Evolutionary conservation across 1,140 invertebrate genomes (phyloP).

Genomic region (Brachionus angularis): DNA sequence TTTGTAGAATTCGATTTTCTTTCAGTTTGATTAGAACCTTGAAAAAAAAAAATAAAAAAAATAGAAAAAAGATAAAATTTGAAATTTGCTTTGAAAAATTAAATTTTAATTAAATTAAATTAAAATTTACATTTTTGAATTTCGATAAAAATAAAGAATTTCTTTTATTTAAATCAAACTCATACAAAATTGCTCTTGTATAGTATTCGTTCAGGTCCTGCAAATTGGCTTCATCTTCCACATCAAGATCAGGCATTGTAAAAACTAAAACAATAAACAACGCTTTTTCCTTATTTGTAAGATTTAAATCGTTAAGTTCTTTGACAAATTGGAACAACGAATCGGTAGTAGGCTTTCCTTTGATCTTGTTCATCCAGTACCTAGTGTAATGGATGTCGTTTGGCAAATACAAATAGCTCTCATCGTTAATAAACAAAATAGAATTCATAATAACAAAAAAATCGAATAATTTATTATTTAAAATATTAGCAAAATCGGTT

Average conservation of each 20-base stretch:
- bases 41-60: neutral
- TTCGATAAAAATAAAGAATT: conserved; percentile 3
- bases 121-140: conserved; percentile 29
- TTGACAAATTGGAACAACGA: conserved; percentile 26
- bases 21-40: conserved; percentile 21
- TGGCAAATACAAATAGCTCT: conserved; percentile 6
- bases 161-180: conserved; percentile 30
- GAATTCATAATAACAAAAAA: conserved; percentile 38
- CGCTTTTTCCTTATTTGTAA: conserved; percentile 39
- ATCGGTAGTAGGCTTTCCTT: conserved; percentile 9
- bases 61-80: neutral
- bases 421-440: conserved; percentile 18
- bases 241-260: conserved; percentile 27
- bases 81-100: too few species aligned
- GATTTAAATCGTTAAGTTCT: conserved; percentile 3
- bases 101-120: neutral
- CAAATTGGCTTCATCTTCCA: conserved; percentile 32
- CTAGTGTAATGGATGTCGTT: conserved; percentile 25
- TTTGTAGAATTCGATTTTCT: conserved; percentile 33
- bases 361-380: conserved; percentile 41
- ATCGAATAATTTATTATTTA: conserved; percentile 40
- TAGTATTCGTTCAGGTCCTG: conserved; percentile 38
- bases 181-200: conserved; percentile 31
- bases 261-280: conserved; percentile 34
- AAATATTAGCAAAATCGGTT: conserved; percentile 32